A percentile compares a stretch with the other conserved stretches of the same genome.
These are phyloP conservation scores for Chrysotoxum bicinctum DNA, from an alignment of 2,888 invertebrate species.

Conservation along the genomic window DNA sequence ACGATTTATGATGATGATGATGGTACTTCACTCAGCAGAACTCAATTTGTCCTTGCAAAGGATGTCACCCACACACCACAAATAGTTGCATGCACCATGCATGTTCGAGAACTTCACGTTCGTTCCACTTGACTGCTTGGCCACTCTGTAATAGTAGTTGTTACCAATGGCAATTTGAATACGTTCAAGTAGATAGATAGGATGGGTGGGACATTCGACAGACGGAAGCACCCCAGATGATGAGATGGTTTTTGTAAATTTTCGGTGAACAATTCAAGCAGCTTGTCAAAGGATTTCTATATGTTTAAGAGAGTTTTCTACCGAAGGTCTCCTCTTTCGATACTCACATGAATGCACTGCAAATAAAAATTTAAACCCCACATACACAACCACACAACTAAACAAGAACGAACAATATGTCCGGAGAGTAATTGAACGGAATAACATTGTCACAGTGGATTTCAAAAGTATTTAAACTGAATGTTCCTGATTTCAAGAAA, in stretches of 20 bases:
- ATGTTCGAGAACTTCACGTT: constrained; percentile 48
- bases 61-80: constrained; percentile 38
- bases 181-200: background rate
- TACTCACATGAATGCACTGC: constrained; percentile 35
- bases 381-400: constrained; percentile 3
- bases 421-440: constrained; percentile 29
- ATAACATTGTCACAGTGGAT: constrained; percentile 17
- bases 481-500: too few relatives aligned
- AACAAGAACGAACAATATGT: background rate
- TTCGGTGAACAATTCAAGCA: constrained; percentile 44
- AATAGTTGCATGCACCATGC: constrained; percentile 21
- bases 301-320: background rate
- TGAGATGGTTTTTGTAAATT: constrained; percentile 15
- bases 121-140: constrained; percentile 55
- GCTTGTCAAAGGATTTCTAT: constrained; percentile 47
- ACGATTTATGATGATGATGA: constrained; percentile 65
- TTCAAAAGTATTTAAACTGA: background rate
- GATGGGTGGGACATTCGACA: background rate
- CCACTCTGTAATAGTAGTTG: constrained; percentile 14
- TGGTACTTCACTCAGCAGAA: constrained; percentile 54
- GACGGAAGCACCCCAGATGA: background rate
- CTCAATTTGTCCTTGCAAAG: constrained; percentile 65
- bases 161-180: constrained; percentile 41
- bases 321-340: constrained; percentile 9
- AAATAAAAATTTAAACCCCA: background rate